Conservation (phyloP, 1,140 invertebrate species). For the Musca vetustissima region DNA sequence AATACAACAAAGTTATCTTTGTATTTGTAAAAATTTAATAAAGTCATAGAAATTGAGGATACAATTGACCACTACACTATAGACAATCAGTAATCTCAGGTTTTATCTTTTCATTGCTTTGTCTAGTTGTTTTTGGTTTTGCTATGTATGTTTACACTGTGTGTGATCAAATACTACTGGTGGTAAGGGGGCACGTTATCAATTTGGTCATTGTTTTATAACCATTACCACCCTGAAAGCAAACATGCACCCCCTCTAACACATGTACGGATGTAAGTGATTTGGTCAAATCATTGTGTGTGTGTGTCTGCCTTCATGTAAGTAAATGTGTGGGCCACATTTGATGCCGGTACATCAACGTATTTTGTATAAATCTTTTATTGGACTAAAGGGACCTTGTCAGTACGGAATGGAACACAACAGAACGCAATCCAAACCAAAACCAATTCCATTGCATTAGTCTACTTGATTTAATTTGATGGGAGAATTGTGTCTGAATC, state of each 20-base stretch:
- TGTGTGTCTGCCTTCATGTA: background rate
- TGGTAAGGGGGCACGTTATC: slow-evolving; percentile 15
- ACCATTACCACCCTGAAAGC: too few relatives aligned
- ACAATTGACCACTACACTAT: too few relatives aligned
- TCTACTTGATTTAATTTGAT: slow-evolving; percentile 26
- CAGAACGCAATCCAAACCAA: background rate
- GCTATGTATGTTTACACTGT: too few relatives aligned
- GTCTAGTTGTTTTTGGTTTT: too few relatives aligned
- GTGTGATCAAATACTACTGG: background rate
- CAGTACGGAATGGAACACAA: too few relatives aligned
- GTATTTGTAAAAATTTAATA: too few relatives aligned
- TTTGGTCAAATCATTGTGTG: background rate
- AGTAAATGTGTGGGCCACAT: background rate
- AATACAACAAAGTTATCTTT: too few relatives aligned
- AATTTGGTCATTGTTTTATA: slow-evolving; percentile 13
- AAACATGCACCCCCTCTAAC: background rate
- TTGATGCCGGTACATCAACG: background rate
- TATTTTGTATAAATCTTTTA: slow-evolving; percentile 3
- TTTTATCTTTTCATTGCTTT: too few relatives aligned
- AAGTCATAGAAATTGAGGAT: too few relatives aligned
- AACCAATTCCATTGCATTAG: slow-evolving; percentile 19
- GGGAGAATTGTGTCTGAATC: slow-evolving; percentile 20
- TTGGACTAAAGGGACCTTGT: slow-evolving; percentile 1
- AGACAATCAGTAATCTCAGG: too few relatives aligned
- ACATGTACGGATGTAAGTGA: background rate